A percentile compares a stretch with the other conserved stretches of the same genome.
Evolutionary conservation across 2,113 vertebrate genomes (phyloP).

Genomic region (Triplophysa siluroides): DNA sequence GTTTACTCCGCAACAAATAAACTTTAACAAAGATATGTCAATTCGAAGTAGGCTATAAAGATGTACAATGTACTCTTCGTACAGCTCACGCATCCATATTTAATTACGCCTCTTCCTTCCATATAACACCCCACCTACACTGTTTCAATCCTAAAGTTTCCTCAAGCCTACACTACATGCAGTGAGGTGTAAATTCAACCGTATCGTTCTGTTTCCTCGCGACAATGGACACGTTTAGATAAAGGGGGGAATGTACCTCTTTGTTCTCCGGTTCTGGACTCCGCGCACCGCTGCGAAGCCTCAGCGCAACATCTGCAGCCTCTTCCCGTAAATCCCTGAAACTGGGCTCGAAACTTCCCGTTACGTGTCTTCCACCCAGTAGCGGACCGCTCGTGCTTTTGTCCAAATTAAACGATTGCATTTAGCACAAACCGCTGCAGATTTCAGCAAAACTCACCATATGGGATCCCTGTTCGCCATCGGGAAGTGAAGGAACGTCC

Average conservation of each 20-base stretch:
- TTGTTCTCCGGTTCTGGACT: conserved; percentile 46
- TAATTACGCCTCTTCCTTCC: conserved; percentile 46
- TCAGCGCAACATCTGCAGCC: conserved; percentile 58
- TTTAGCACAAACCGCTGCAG: conserved; percentile 36
- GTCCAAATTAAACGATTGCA: background rate
- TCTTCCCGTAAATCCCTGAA: conserved; percentile 34
- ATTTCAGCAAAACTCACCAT: conserved; percentile 61
- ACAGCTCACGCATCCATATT: conserved; percentile 48
- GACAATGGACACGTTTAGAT: background rate
- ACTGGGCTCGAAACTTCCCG: conserved; percentile 50
- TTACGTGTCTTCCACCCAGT: conserved; percentile 52
- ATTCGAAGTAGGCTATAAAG: background rate
- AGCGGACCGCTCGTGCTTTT: conserved; percentile 13
- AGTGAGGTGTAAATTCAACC: background rate
- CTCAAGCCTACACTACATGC: background rate
- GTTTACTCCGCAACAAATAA: background rate
- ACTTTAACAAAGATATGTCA: background rate
- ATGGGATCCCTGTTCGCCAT: conserved; percentile 62
- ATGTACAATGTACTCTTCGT: conserved; percentile 8
- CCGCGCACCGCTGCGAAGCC: conserved; percentile 40
- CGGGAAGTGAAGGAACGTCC: conserved; percentile 61
- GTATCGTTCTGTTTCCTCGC: background rate
- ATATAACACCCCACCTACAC: conserved; percentile 23
- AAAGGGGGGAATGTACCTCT: conserved; percentile 55
- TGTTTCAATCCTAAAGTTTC: background rate